phyloP scores from a whole-genome alignment of 2,888 invertebrate species.

The Vannuccia rotundouncinata region DNA sequence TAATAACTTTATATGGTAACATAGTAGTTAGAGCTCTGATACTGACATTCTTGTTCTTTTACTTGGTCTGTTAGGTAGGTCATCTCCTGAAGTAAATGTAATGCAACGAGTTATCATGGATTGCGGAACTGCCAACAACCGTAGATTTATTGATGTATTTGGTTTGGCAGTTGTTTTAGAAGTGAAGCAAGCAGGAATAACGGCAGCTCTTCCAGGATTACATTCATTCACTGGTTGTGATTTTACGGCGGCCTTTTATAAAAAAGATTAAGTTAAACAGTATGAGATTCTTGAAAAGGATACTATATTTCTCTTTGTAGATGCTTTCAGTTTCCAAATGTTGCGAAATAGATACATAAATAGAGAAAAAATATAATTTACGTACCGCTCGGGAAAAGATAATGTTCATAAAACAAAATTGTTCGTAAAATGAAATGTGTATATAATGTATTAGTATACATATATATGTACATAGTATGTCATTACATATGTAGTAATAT shows the following conservation, averaged over 20 bases:
- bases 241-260: slow-evolving; percentile 33
- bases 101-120: slow-evolving; percentile 17
- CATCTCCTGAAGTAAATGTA: not conserved
- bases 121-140: slow-evolving; percentile 29
- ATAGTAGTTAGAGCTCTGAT: slow-evolving; percentile 13
- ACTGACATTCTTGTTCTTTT: slow-evolving; percentile 35
- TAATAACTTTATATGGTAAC: not conserved
- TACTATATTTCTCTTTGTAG: not conserved
- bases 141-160: slow-evolving; percentile 30
- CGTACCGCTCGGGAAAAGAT: too few species aligned
- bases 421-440: slow-evolving; percentile 6
- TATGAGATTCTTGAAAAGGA: slow-evolving; percentile 4
- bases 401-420: too few species aligned
- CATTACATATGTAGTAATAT: too few species aligned
- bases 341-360: not conserved
- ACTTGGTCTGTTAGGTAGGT: slow-evolving; percentile 31
- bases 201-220: slow-evolving; percentile 30
- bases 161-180: slow-evolving; percentile 22
- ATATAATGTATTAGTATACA: too few species aligned
- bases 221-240: slow-evolving; percentile 37
- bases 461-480: too few species aligned
- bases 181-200: not conserved
- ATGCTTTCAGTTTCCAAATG: not conserved
- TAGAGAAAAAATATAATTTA: too few species aligned
- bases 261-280: not conserved